Evolutionary conservation across 2,797 vertebrate species (phyloP).

Genomic region (Calcarius lapponicus): DNA sequence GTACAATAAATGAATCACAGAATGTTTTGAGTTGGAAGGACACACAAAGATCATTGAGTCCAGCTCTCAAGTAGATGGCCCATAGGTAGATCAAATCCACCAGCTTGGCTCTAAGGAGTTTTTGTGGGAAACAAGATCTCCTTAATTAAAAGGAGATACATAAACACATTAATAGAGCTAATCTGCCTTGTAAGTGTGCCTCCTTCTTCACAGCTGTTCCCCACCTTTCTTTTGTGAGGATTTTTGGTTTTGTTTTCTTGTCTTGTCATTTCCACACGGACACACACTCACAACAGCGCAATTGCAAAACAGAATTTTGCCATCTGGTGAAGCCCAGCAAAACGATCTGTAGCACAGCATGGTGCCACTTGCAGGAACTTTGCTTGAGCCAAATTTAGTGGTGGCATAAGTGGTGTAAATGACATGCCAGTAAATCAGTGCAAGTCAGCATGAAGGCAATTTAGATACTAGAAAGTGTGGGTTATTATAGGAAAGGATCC

Average conservation of each 20-base stretch:
- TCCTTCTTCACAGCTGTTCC: background rate
- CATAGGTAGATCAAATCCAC: background rate
- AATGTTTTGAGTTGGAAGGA: background rate
- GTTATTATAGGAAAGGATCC: background rate
- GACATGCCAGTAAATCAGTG: background rate
- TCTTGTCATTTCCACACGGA: background rate
- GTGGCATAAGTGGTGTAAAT: conserved; percentile 1
- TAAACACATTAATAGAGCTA: background rate
- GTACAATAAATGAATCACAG: background rate
- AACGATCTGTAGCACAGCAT: background rate
- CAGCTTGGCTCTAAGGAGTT: background rate
- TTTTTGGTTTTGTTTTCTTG: background rate
- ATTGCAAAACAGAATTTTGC: background rate
- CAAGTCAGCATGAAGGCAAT: conserved; percentile 9
- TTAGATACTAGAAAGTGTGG: background rate
- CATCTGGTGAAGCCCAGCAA: conserved; percentile 2
- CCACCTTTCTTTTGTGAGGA: background rate
- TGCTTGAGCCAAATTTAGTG: conserved; percentile 1
- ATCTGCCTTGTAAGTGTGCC: background rate
- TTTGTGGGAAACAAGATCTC: background rate
- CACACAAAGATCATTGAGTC: background rate
- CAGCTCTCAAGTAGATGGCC: background rate
- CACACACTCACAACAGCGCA: background rate
- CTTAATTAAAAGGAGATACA: background rate
- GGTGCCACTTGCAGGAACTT: background rate